These are phyloP conservation scores for Bombus terrestris DNA, from an alignment of 1,140 invertebrate genomes.

Conservation along the genomic window DNA sequence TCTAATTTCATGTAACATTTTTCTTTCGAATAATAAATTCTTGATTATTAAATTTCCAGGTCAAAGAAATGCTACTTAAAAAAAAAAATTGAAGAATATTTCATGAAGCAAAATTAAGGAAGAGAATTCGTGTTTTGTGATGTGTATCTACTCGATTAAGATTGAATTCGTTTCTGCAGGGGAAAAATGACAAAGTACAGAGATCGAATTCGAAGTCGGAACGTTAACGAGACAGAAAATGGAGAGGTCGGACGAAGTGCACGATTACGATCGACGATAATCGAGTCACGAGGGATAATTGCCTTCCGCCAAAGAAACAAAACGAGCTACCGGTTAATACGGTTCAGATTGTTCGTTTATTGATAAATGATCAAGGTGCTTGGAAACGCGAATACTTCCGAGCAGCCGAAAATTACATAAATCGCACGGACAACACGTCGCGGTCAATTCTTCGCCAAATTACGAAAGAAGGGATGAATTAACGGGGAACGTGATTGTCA, in stretches of 20 bases:
- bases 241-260: slow-evolving; percentile 21
- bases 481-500: slow-evolving; percentile 33
- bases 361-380: slow-evolving; percentile 44
- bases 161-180: background rate
- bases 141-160: background rate
- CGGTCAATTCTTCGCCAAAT: slow-evolving; percentile 37
- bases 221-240: slow-evolving; percentile 49
- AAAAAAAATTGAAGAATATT: background rate
- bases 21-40: too few species aligned
- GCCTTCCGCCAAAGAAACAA: slow-evolving; percentile 48
- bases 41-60: too few species aligned
- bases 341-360: slow-evolving; percentile 49
- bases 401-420: slow-evolving; percentile 38
- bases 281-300: slow-evolving; percentile 46
- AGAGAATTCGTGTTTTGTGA: background rate
- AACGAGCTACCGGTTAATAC: slow-evolving; percentile 32
- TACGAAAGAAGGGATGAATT: background rate
- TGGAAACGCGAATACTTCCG: slow-evolving; percentile 10
- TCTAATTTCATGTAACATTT: too few species aligned
- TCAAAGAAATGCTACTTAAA: background rate
- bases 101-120: background rate
- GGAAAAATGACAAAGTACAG: background rate
- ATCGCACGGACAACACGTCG: slow-evolving; percentile 25
- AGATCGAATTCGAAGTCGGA: background rate
- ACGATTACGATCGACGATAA: slow-evolving; percentile 46